phyloP scores from a whole-genome alignment of 1,140 invertebrate genomes.

The Zelostemma sp. region DNA sequence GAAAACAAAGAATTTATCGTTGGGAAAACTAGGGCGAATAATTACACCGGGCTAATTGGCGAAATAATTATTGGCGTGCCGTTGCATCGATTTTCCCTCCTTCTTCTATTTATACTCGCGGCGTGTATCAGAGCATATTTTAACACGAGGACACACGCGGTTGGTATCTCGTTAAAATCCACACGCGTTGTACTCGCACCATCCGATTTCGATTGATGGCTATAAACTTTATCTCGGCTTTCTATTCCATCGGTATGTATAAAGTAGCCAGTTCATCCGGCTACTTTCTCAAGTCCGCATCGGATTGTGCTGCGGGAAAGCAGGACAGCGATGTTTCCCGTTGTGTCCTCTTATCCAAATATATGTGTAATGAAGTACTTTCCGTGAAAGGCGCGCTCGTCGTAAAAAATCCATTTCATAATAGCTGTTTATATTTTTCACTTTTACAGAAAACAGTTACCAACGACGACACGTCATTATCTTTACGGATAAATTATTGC shows the following conservation, averaged over 20 bases:
- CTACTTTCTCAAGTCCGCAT: slow-evolving; percentile 46
- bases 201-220: slow-evolving; percentile 47
- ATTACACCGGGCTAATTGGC: slow-evolving; percentile 15
- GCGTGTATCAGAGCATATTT: slow-evolving; percentile 29
- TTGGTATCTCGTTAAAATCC: slow-evolving; percentile 36
- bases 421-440: not conserved
- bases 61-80: slow-evolving; percentile 8
- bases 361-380: slow-evolving; percentile 39
- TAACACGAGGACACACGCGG: slow-evolving; percentile 10
- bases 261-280: slow-evolving; percentile 51
- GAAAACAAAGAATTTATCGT: not conserved
- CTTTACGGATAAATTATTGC: not conserved
- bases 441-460: not conserved
- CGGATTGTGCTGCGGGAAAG: slow-evolving; percentile 48
- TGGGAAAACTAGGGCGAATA: too few species aligned
- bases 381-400: slow-evolving; percentile 37
- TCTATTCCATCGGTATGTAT: slow-evolving; percentile 51
- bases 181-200: slow-evolving; percentile 35
- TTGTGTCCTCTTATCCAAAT: slow-evolving; percentile 45
- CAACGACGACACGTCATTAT: too few species aligned
- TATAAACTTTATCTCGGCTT: slow-evolving; percentile 48
- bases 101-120: slow-evolving; percentile 6
- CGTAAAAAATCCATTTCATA: slow-evolving; percentile 26
- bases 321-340: slow-evolving; percentile 46
- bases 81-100: too few species aligned